Conservation (phyloP, 2,797 vertebrate species). For the Danio jaintianensis region DNA sequence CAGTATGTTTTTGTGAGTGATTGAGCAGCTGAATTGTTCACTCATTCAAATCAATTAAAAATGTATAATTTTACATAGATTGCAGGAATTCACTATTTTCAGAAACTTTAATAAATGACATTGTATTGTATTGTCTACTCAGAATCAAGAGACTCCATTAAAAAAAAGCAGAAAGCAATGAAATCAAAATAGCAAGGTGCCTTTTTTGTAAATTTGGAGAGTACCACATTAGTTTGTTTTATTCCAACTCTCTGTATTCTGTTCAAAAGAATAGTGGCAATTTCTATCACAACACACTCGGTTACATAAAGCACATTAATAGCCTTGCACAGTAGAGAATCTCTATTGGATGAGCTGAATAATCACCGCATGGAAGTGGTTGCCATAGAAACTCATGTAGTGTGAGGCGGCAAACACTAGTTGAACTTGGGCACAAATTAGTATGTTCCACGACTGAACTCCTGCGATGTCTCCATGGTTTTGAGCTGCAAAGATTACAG, state of each 20-base stretch:
- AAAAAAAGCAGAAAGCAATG: not conserved
- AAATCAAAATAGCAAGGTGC: not conserved
- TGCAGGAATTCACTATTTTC: no score
- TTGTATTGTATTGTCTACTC: no score
- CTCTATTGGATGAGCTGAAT: constrained; percentile 46
- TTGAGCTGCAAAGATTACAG: constrained; percentile 21
- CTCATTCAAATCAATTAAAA: no score
- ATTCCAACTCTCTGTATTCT: not conserved
- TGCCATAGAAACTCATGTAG: constrained; percentile 61
- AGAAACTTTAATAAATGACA: no score
- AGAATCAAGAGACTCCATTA: no score
- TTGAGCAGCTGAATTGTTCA: no score
- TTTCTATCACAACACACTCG: constrained; percentile 37
- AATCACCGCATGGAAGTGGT: constrained; percentile 49
- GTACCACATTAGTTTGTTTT: not conserved
- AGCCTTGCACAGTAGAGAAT: constrained; percentile 25
- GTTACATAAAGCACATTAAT: constrained; percentile 44
- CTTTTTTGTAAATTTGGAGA: not conserved
- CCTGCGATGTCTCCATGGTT: not conserved
- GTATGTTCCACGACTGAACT: constrained; percentile 18
- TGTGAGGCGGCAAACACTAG: constrained; percentile 49
- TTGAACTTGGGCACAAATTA: constrained; percentile 54
- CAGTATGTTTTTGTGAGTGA: no score
- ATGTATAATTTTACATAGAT: no score
- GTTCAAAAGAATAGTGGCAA: constrained; percentile 2